Evolutionary conservation across 2,113 vertebrate genomes (phyloP), one percentile per base, ranked within the genome.

Genomic region (Physeter macrocephalus): DNA sequence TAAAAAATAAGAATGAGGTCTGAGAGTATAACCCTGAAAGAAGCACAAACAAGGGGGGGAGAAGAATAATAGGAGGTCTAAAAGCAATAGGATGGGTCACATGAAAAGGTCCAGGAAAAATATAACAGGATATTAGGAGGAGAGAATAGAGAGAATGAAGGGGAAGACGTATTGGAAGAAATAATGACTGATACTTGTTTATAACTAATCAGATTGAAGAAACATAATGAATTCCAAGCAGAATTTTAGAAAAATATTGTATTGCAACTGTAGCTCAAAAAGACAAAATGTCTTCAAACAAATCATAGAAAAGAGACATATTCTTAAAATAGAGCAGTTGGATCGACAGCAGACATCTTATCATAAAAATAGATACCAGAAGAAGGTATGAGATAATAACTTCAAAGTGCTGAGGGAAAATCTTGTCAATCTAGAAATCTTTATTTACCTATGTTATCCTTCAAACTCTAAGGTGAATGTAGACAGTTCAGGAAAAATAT

Each of bases 381-480:
- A 92, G 54, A 52, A 0, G 10, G 2, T 59, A 23, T 25, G 15
- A 36, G 25, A 81, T 88, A 89, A 21, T 54, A 43, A 75, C 25
- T 96, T 91, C 61, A 91, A 80, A 95, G 14, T 61, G 21, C 31
- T 90, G 29, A 95, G 31, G 15, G 43, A 69, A 96, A 96, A 78
- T 93, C 66, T 43, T 67, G 39, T 77, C 43, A 39, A 5, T 92
- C 59, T 94, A 83, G 49, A 83, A 80, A 71, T 93, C 21, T 88
- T 64, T 80, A 20, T 71, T 86, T 91, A 36, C 23, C 8, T n/a
- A 11, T 83, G 49, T 8, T 83, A 23, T 81, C 43, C 13, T 89
- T 87, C 52, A 95, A 80, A 67, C 2, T 66, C 17, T 66, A 82
- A 88, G 9, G 15, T 78, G 21, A 93, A 61, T 71, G 11, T 46